Percentiles rank a stretch among this genome's conserved stretches.
Evolutionary conservation across 2,797 vertebrate species (phyloP).

Genomic region (Gymnopithys bicolor): DNA sequence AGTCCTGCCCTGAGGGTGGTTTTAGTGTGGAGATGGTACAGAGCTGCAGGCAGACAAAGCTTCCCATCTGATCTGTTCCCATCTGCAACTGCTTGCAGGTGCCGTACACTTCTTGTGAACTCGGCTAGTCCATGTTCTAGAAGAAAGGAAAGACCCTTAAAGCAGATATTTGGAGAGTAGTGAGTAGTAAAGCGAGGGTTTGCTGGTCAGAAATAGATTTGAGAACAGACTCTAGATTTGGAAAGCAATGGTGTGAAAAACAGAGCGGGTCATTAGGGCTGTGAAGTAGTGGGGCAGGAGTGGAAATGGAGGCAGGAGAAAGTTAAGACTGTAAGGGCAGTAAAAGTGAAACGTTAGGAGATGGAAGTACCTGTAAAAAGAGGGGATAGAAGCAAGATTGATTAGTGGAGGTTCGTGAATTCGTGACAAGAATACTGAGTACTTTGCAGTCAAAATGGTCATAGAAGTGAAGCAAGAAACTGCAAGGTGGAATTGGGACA

Average conservation of each 20-base stretch:
- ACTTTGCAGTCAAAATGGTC: background rate
- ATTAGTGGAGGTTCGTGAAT: background rate
- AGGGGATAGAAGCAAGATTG: background rate
- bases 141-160: background rate
- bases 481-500: background rate
- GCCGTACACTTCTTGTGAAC: background rate
- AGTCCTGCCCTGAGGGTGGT: background rate
- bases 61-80: background rate
- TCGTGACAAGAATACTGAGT: background rate
- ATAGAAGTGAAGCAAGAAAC: background rate
- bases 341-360: background rate
- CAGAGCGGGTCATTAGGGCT: background rate
- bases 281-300: background rate
- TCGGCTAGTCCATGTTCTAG: background rate
- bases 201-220: background rate
- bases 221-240: background rate
- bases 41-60: background rate
- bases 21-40: background rate
- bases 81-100: accelerated
- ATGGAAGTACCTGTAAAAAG: background rate
- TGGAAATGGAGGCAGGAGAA: background rate
- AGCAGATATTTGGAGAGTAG: background rate
- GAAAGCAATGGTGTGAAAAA: background rate
- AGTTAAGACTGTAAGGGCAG: background rate
- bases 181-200: background rate